Base-by-base conservation (phyloP, 2,113 vertebrate species). In the Ammodytes marinus region DNA sequence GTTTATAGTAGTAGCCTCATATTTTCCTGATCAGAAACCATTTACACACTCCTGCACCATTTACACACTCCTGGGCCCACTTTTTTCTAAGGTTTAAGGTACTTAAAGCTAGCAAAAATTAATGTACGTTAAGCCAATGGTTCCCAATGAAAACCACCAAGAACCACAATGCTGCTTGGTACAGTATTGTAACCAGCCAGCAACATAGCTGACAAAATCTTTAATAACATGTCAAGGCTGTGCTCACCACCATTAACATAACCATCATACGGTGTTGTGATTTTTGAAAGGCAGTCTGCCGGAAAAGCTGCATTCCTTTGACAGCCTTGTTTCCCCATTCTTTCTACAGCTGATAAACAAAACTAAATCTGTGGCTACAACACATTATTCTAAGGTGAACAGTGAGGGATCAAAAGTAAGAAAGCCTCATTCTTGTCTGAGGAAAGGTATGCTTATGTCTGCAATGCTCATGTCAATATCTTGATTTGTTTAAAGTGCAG, bases 291-390 rank as follows among this genome's bases (percentile, higher is more conserved):
- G 4, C 43, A 46, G 4, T 40, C 5, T 67, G 50, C 90, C 9
- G 70, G 84, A 82, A 82, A 78, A 79, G 73, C 85, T 69, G 39
- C 71, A 91, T 91, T 93, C 90, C 82, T 82, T 42, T 63, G 37
- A 57, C 46, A 59, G 70, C 70, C 4, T 64, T 53, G 37, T 82
- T 85, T 90, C 76, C 76, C 78, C 61, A 76, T 90, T 77, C 66
- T 84, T 84, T 47, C 46, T 39, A 59, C 11, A 65, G n/a, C 40
- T 50, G 39, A 37, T 52, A 35, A 77, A 70, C 65, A 69, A 43
- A 69, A 35, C 19, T 58, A 42, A 59, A 60, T 47, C 58, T 53
- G n/a, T 53, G 12, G 19, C 39, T 14, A 49, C 55, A 58, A 15
- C 14, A 40, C 6, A 7, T 37, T 58, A 8, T 19, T 43, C 54